These are phyloP conservation scores for Mythimna pallens DNA, from an alignment of 2,888 invertebrate species.

Conservation along the genomic window DNA sequence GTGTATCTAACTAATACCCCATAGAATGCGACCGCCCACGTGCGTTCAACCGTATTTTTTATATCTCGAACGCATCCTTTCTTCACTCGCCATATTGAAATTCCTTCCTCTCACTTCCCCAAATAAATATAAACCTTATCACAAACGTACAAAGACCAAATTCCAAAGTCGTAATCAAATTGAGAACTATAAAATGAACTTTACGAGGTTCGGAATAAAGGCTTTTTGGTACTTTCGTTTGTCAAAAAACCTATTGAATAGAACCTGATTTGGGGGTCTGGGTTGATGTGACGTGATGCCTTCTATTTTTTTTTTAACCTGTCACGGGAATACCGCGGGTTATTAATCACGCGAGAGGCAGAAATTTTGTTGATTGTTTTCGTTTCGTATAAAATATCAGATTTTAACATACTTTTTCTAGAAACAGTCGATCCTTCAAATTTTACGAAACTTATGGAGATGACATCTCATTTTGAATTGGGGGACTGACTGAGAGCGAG, in stretches of 20 bases:
- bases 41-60: conserved; percentile 85
- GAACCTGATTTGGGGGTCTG: conserved; percentile 81
- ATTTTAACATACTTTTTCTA: conserved; percentile 36
- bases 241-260: conserved; percentile 79
- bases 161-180: conserved; percentile 51
- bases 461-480: conserved; percentile 33
- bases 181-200: conserved; percentile 73
- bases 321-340: conserved; percentile 74
- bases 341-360: conserved; percentile 79
- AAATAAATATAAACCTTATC: conserved; percentile 76
- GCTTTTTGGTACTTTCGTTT: conserved; percentile 71
- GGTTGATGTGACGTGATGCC: conserved; percentile 82
- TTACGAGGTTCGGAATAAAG: conserved; percentile 74
- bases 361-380: conserved; percentile 55
- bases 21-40: conserved; percentile 83
- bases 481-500: conserved; percentile 1
- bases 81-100: conserved; percentile 82
- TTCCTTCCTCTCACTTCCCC: conserved; percentile 74
- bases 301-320: conserved; percentile 76
- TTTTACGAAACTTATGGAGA: conserved; percentile 27
- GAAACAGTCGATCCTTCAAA: conserved; percentile 24
- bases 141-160: conserved; percentile 68
- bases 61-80: conserved; percentile 83
- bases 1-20: conserved; percentile 72
- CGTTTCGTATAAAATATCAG: conserved; percentile 39